These are phyloP conservation scores for Urocitellus parryii DNA, from an alignment of 2,113 vertebrate genomes.

Conservation along the genomic window DNA sequence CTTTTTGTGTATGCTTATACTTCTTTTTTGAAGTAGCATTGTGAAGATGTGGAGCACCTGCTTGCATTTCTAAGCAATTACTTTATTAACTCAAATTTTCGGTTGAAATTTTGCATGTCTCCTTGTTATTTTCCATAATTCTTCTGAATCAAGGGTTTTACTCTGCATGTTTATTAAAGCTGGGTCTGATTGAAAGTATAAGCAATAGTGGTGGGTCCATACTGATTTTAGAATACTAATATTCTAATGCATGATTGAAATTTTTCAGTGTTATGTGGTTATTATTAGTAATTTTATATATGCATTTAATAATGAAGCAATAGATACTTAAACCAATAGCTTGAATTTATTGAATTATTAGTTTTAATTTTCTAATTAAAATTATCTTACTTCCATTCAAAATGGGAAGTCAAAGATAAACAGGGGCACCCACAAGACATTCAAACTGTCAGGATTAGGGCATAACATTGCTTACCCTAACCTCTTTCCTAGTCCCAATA, in stretches of 20 bases:
- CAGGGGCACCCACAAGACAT: conserved; percentile 87
- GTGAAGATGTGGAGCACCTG: conserved; percentile 33
- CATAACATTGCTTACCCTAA: conserved; percentile 82
- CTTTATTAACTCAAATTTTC: conserved; percentile 34
- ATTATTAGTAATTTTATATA: conserved; percentile 88
- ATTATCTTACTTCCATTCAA: conserved; percentile 84
- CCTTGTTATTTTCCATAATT: conserved; percentile 30
- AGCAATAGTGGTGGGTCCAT: conserved; percentile 83
- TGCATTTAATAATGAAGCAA: conserved; percentile 90
- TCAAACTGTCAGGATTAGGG: conserved; percentile 84
- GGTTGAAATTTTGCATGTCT: conserved; percentile 69
- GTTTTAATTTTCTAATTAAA: conserved; percentile 82
- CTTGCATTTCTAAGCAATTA: conserved; percentile 66
- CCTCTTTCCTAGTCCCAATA: conserved; percentile 81
- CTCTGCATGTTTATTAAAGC: conserved; percentile 79
- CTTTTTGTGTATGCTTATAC: conserved; percentile 29
- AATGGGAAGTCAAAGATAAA: conserved; percentile 85
- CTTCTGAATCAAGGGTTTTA: conserved; percentile 42
- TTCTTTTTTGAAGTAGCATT: conserved; percentile 50
- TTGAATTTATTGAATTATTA: conserved; percentile 87
- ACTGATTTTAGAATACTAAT: conserved; percentile 83
- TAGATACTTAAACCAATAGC: conserved; percentile 88
- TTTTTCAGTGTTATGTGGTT: conserved; percentile 86
- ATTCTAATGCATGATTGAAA: conserved; percentile 88
- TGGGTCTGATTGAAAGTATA: conserved; percentile 67